Conservation (phyloP, 2,888 invertebrate genomes). For the Meloe dianella region DNA sequence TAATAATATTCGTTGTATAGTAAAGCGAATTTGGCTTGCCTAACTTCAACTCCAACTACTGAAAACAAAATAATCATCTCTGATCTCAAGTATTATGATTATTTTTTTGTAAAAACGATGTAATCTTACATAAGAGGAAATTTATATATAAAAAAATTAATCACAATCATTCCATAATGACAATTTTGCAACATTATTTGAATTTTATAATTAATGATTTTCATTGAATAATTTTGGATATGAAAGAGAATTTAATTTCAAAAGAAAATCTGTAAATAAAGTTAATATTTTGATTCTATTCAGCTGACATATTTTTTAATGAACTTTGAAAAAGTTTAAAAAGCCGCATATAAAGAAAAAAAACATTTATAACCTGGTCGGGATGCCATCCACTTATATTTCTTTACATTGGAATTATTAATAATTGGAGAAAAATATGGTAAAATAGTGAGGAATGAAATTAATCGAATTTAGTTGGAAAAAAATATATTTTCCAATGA, state of each 20-base stretch:
- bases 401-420: not conserved
- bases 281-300: not conserved
- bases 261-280: too few species aligned
- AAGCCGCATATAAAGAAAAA: not conserved
- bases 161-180: not conserved
- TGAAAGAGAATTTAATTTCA: too few species aligned
- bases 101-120: not conserved
- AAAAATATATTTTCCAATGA: not conserved
- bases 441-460: not conserved
- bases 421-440: not conserved
- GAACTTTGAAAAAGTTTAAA: not conserved
- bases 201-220: too few species aligned
- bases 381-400: not conserved
- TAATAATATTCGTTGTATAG: too few species aligned
- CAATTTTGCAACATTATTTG: too few species aligned
- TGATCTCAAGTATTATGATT: not conserved
- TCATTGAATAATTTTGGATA: too few species aligned
- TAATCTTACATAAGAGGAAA: constrained; percentile 12
- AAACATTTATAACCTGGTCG: not conserved
- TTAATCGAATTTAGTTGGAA: not conserved
- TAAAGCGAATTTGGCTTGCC: too few species aligned
- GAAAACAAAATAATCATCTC: not conserved
- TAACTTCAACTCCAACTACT: not conserved
- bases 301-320: not conserved
- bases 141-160: constrained; percentile 11